Base-by-base conservation (phyloP, 2,797 vertebrate species). In the Pygocentrus nattereri region DNA sequence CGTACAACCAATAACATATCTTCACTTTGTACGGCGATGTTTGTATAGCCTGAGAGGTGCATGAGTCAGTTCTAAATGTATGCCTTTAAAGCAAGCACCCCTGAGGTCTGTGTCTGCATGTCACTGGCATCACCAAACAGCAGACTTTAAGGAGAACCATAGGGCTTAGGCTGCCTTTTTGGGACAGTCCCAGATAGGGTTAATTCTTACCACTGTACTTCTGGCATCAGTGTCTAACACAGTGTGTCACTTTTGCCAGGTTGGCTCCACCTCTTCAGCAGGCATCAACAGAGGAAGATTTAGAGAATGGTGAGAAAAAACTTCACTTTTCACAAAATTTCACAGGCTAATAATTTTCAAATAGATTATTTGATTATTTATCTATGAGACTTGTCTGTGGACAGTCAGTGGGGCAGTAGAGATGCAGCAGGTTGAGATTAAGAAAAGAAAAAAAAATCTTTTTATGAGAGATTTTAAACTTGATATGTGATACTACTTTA, bases 211-310 rank as follows among this genome's bases (percentile, higher is more conserved):
- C 19, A 2, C 49, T 68, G 2, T n/a, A 18, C 25, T 31, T 58
- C 27, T 59, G 49, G 12, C 21, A 23, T 49, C 23, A 41, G 13
- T 21, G 11, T 30, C 13, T 13, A 61, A 23, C 44, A 61, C 44
- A 34, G 11, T 75, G 21, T n/a, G 7, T 64, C 15, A 13, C 1
- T 19, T 64, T 56, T 25, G 27, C 75, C 75, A 90, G 87, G 77
- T 49, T 85, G 50, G 75, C 84, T 11, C 73, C 82, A 71, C 86
- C 87, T 62, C 83, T 85, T 64, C 86, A 80, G 25, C 82, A 74
- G 10, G 27, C 78, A 2, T 59, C 71, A 61, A 18, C 73, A 23
- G 87, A 83, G 15, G 88, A 82, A 2, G 84, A 87, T 38, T 0
- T 38, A 10, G 88, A 86, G 6, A 82, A 61, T 30, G 85, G 87